Conservation (phyloP, 2,113 vertebrate genomes). For the Microcebus jonahi region DNA sequence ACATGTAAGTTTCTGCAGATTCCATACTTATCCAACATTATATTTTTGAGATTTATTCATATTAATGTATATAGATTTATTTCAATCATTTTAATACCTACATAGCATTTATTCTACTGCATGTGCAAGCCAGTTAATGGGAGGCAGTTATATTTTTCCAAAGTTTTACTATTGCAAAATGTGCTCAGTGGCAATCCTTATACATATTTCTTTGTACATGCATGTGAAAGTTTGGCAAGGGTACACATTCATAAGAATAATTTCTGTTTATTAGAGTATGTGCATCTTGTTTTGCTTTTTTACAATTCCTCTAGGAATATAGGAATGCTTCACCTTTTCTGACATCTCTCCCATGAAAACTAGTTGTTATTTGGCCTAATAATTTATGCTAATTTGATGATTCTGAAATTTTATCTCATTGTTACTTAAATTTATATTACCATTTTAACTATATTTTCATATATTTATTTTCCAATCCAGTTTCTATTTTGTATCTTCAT, state of each 20-base stretch:
- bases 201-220: background rate
- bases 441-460: background rate
- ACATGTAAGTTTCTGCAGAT: background rate
- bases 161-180: background rate
- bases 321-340: background rate
- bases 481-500: background rate
- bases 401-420: background rate
- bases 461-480: background rate
- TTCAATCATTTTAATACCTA: background rate
- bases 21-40: background rate
- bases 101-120: background rate
- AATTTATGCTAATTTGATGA: background rate
- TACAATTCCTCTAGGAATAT: background rate
- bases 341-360: background rate
- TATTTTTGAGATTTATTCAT: background rate
- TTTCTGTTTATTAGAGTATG: background rate
- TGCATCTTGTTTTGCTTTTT: background rate
- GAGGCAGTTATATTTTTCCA: background rate
- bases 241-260: background rate
- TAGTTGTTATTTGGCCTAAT: background rate
- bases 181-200: background rate
- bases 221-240: background rate
- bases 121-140: background rate
- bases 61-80: background rate
- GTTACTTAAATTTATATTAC: conserved; percentile 20